Conservation (phyloP, 2,888 invertebrate genomes). For the Cheilosia urbana region DNA sequence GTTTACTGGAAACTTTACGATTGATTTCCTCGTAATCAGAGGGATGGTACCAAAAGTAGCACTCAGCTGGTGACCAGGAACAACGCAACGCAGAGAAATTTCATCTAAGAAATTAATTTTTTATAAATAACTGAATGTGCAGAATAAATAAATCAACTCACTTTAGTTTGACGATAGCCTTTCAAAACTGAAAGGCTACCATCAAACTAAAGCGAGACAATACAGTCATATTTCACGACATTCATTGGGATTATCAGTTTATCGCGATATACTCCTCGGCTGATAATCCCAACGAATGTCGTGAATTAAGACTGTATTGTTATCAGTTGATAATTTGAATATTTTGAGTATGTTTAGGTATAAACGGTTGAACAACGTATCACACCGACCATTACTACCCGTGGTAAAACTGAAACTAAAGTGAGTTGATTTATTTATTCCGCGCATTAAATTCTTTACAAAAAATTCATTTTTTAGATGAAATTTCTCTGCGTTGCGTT, state of each 20-base stretch:
- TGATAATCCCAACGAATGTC: slow-evolving; percentile 27
- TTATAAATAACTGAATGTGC: too few relatives aligned
- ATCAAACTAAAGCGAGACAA: too few relatives aligned
- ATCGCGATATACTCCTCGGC: slow-evolving; percentile 14
- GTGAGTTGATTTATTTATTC: not conserved
- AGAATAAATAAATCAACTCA: not conserved
- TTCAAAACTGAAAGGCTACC: too few relatives aligned
- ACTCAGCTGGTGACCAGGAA: slow-evolving; percentile 15
- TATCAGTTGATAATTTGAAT: slow-evolving; percentile 13
- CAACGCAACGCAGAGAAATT: slow-evolving; percentile 30
- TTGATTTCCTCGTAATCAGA: slow-evolving; percentile 25
- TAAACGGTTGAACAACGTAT: slow-evolving; percentile 9
- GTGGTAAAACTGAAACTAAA: not conserved
- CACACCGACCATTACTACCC: not conserved
- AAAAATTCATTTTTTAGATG: slow-evolving; percentile 22
- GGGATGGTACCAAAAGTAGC: slow-evolving; percentile 44
- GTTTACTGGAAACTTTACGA: slow-evolving; percentile 16
- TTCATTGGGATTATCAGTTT: too few relatives aligned
- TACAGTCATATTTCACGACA: too few relatives aligned
- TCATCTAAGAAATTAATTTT: slow-evolving; percentile 29
- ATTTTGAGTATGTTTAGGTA: not conserved
- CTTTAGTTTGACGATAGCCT: slow-evolving; percentile 1
- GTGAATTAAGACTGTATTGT: not conserved
- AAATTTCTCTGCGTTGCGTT: slow-evolving; percentile 36
- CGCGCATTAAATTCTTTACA: too few relatives aligned